phyloP scores from a whole-genome alignment of 2,797 vertebrate species.

The Smutsia temminckii region DNA sequence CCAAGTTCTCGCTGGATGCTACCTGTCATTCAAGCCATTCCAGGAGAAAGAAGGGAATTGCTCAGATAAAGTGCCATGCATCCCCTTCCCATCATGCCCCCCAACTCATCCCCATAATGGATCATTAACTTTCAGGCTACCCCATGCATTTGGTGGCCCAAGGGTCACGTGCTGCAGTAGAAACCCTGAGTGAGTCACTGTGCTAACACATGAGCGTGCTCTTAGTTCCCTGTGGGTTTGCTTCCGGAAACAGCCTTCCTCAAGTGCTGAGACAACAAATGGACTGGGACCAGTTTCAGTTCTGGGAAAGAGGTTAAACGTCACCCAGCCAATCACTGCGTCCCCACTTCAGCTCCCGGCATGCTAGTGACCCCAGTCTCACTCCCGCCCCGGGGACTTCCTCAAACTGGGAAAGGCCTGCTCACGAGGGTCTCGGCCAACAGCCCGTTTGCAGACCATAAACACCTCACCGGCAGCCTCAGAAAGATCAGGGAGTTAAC shows the following conservation, averaged over 20 bases:
- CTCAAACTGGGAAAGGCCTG: background rate
- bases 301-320: slow-evolving; percentile 48
- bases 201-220: background rate
- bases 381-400: background rate
- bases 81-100: too few species aligned
- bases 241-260: slow-evolving; percentile 63
- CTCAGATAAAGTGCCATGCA: background rate
- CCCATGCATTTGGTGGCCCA: background rate
- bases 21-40: background rate
- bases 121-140: background rate
- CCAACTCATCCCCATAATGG: background rate
- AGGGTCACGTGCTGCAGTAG: slow-evolving; percentile 15
- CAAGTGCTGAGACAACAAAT: background rate
- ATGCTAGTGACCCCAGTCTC: background rate
- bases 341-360: background rate
- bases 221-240: slow-evolving; percentile 40
- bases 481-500: background rate
- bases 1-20: background rate
- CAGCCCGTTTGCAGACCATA: background rate
- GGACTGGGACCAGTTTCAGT: slow-evolving; percentile 1
- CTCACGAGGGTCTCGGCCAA: background rate
- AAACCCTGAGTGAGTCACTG: slow-evolving; percentile 17
- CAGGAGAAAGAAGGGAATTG: background rate
- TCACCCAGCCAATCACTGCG: background rate
- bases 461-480: background rate